Evolutionary conservation across 2,113 vertebrate genomes (phyloP), one percentile per base, ranked within the genome.

Genomic region (Barnardius zonarius): DNA sequence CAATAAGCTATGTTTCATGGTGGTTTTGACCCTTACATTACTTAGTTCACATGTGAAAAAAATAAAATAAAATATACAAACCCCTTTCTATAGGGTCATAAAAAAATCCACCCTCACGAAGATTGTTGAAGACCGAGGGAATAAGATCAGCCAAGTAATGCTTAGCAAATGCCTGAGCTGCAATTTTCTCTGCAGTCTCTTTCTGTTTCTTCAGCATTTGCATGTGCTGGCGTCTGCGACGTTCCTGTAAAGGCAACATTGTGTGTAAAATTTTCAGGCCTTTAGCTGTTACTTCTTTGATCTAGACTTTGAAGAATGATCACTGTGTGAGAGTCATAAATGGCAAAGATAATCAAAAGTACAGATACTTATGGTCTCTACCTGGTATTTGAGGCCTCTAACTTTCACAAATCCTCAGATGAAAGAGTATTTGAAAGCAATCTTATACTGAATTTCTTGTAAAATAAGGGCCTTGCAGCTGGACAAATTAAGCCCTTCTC

Each of bases 81-180:
- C 99, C 99, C 98, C 98, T 99, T 97, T 99, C 97, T 83, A 99
- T 64, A 13, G 98, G 98, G 83, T 99, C 98, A n/a, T 98, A 98
- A 90, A 99, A 99, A 97, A 98, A 99, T 17, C 99, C 99, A 10
- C 98, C 97, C 8, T 97, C 97, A 54, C 91, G 96, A 89, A 99
- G 98, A 2, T 97, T 98, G 91, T 69, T 94, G 55, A 99, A 99
- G 61, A 99, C 98, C 0, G 98, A 97, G 0, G 99, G 99, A 39
- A 99, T 92, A 22, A 99, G 98, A 93, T 98, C 98, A n/a, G 98
- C 93, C 97, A 99, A 89, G 96, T 99, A 99, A 55, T 91, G 98
- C 94, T 98, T 97, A 7, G 98, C 97, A 5, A 98, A 99, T 0
- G 98, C 98, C 7, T 95, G 98, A 10, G 99, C 98, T 3, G 99